These are phyloP conservation scores for Takifugu rubripes DNA, from an alignment of 2,797 vertebrate species.

Conservation along the genomic window DNA sequence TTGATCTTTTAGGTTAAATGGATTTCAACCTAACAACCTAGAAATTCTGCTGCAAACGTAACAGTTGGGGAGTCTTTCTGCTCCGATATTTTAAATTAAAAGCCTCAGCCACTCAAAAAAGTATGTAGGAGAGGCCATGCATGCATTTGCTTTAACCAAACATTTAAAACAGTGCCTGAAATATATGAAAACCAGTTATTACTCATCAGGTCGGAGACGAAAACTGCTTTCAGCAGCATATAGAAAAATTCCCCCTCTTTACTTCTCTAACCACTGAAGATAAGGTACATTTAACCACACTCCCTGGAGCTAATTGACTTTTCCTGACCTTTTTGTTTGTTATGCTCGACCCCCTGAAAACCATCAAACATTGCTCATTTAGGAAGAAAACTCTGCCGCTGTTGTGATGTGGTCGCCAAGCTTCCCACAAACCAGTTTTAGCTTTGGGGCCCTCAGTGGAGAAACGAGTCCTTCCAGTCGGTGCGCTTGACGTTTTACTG, in stretches of 20 bases:
- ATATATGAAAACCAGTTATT: no score
- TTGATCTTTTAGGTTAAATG: no score
- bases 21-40: no score
- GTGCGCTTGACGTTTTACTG: neutral
- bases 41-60: no score
- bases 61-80: no score
- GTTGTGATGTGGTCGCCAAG: constrained; percentile 10
- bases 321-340: neutral
- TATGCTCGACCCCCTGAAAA: constrained; percentile 16
- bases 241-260: neutral
- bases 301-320: constrained; percentile 13
- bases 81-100: no score
- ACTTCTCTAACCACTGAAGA: neutral
- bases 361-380: constrained; percentile 16
- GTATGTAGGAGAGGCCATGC: no score
- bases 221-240: neutral
- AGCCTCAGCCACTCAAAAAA: no score
- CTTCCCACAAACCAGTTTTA: constrained; percentile 17
- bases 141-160: no score
- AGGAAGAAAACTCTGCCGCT: constrained; percentile 1
- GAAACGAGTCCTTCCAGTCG: neutral
- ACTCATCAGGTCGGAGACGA: no score
- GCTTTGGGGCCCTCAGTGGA: neutral
- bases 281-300: neutral
- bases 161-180: no score